Evolutionary conservation across 2,888 invertebrate species (phyloP).

Genomic region (Mesopsocus fuscifrons): DNA sequence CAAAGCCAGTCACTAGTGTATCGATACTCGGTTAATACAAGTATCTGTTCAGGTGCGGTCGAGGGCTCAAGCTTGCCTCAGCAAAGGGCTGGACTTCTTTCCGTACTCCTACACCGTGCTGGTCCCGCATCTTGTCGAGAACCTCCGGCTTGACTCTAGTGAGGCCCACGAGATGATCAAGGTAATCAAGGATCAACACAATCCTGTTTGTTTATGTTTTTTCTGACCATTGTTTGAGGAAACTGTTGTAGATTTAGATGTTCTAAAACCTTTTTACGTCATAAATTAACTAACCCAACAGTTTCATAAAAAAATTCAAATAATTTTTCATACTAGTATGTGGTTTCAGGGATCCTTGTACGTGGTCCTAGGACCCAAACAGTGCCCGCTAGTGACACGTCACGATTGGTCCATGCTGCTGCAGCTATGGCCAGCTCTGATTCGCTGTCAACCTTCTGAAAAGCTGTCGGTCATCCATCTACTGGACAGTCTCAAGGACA

Average conservation of each 20-base stretch:
- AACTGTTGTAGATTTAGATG: no score
- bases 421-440: slow-evolving; percentile 58
- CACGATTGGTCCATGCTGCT: slow-evolving; percentile 56
- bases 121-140: slow-evolving; percentile 37
- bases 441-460: slow-evolving; percentile 63
- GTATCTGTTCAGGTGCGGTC: slow-evolving; percentile 34
- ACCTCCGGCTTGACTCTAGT: slow-evolving; percentile 38
- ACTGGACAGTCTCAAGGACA: slow-evolving; percentile 25
- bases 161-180: slow-evolving; percentile 49
- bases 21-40: no score
- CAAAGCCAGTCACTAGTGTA: no score
- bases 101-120: slow-evolving; percentile 50
- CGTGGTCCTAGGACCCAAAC: slow-evolving; percentile 47
- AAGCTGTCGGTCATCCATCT: slow-evolving; percentile 54
- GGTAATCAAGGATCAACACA: slow-evolving; percentile 23
- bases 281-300: neutral
- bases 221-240: no score
- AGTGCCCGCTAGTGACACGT: slow-evolving; percentile 41
- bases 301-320: no score
- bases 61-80: slow-evolving; percentile 44
- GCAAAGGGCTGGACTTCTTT: slow-evolving; percentile 39
- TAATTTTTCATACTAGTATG: no score
- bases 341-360: slow-evolving; percentile 47
- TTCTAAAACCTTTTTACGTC: neutral
- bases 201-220: no score